Conservation (phyloP, 2,113 vertebrate species). For the Melanocharis versteri region DNA sequence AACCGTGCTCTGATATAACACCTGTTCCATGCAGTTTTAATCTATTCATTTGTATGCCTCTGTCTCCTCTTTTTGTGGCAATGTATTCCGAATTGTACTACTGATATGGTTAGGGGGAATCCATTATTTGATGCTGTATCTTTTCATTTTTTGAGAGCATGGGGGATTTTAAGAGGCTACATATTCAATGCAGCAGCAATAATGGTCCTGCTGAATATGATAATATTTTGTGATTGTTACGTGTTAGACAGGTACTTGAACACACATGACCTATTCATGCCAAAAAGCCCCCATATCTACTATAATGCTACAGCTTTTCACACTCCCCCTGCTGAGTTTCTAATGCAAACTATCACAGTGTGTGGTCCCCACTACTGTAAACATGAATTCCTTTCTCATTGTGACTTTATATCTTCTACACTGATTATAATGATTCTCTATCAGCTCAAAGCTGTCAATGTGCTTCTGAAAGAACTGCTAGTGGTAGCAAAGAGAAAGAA, state of each 20-base stretch:
- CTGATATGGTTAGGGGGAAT: background rate
- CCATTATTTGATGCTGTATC: background rate
- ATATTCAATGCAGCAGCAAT: conserved; percentile 1
- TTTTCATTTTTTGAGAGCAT: background rate
- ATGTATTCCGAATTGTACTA: background rate
- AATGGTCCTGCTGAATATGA: conserved; percentile 22
- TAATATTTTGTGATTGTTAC: conserved; percentile 42
- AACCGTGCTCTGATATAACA: conserved; percentile 14
- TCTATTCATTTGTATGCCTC: background rate
- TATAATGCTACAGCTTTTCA: conserved; percentile 61
- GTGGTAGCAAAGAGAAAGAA: background rate
- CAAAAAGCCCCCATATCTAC: conserved; percentile 38
- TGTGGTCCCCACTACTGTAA: conserved; percentile 71
- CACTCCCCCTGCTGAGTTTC: conserved; percentile 68
- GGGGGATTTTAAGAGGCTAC: background rate
- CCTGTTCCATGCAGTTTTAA: background rate
- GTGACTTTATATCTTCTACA: conserved; percentile 69
- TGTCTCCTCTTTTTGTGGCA: background rate
- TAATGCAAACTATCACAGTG: conserved; percentile 76
- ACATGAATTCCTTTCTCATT: conserved; percentile 70
- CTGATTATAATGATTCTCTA: conserved; percentile 75
- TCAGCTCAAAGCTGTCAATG: conserved; percentile 70
- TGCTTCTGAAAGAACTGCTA: conserved; percentile 41
- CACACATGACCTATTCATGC: conserved; percentile 62
- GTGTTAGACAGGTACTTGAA: conserved; percentile 63